Base-by-base conservation (phyloP, 2,113 vertebrate genomes). In the Perca schrenkii region DNA sequence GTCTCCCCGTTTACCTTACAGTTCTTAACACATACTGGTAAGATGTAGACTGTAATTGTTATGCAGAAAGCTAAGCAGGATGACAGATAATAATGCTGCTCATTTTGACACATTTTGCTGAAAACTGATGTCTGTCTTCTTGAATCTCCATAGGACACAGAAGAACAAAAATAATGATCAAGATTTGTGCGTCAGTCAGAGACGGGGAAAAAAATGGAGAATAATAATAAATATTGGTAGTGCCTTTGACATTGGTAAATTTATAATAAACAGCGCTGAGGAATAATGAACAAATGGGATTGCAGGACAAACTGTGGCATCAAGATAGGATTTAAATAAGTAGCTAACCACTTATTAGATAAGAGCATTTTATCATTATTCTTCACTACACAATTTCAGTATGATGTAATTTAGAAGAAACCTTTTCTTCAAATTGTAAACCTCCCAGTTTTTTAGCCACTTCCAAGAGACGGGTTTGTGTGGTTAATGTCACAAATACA, bases 1-100 rank as follows among this genome's bases (percentile, higher is more conserved):
- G 15, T 52, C 61, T 85, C 71, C 65, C 53, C 79, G 34, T 77
- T 81, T 69, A 82, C 61, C 66, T 79, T 68, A 54, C 49, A 76
- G 79, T 67, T 84, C 77, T 84, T 28, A 80, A 80, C 66, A 25
- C 71, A 25, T 63, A 53, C 50, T 53, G 78, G 34, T 47, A 54
- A 60, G 50, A 84, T 49, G 60, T 53, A 54, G 49, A 40, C 72
- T 74, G 52, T 64, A 61, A 85, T 67, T 83, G 72, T 46, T 62
- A 71, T 74, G 73, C 50, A 77, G 66, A n/a, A 76, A 60, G 76
- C 53, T 54, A 2, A 50, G 47, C 28, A 6, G 12, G 40, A 70
- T 34, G 74, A 56, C 64, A 49, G 64, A 71, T 73, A 74, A 74
- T 80, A 63, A 68, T 12, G 7, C 7, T 31, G 62, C 28, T 73